Conservation (phyloP, 2,113 vertebrate genomes). For the Mystacornis crossleyi region DNA sequence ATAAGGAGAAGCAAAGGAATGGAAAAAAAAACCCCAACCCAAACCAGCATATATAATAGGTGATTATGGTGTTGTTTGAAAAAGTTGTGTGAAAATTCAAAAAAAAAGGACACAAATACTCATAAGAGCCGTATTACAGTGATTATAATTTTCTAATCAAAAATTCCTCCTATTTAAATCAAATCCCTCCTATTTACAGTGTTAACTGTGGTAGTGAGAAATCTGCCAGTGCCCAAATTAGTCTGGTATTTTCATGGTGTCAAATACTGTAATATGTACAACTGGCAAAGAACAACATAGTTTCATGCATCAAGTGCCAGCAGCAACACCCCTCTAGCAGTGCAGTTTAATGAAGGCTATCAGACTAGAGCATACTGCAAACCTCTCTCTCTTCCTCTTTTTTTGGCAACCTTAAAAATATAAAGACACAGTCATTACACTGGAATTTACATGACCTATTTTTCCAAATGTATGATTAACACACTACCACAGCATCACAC, state of each 20-base stretch:
- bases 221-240: conserved; percentile 44
- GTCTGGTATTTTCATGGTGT: conserved; percentile 48
- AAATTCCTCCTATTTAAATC: conserved; percentile 6
- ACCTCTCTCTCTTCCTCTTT: conserved; percentile 43
- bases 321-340: neutral
- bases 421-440: conserved; percentile 29
- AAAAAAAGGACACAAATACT: neutral
- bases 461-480: conserved; percentile 42
- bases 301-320: conserved; percentile 17
- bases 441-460: conserved; percentile 56
- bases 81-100: neutral
- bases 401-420: conserved; percentile 42
- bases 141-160: neutral
- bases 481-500: conserved; percentile 7
- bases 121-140: neutral
- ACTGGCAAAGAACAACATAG: conserved; percentile 32
- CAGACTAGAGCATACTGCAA: neutral
- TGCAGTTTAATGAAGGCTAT: neutral
- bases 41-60: neutral
- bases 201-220: neutral
- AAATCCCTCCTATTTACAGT: conserved; percentile 8
- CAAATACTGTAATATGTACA: conserved; percentile 42
- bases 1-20: neutral
- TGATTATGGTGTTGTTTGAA: neutral
- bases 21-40: neutral